These are phyloP conservation scores for pig (Sus scrofa) DNA, from an alignment of 2,113 vertebrate species.

Conservation along the genomic window T2T-Sscrofa CM000814.6:94066001-94066500, in stretches of 20 bases:
- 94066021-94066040: not conserved
- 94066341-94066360: conserved; percentile 54
- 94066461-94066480: conserved; percentile 78
- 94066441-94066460: conserved; percentile 75
- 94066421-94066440: conserved; percentile 77
- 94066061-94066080: not conserved
- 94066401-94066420: conserved; percentile 66
- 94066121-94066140: not conserved
- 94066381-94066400: conserved; percentile 68
- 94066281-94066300: conserved; percentile 57
- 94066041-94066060: conserved; percentile 5
- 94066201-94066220: conserved; percentile 44
- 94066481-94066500: conserved; percentile 80
- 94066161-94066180: conserved; percentile 5
- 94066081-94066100: conserved; percentile 33
- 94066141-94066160: conserved; percentile 47
- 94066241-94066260: conserved; percentile 40
- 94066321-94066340: conserved; percentile 70
- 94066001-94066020: conserved; percentile 29
- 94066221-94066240: conserved; percentile 57
- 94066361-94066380: conserved; percentile 69
- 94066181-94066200: conserved; percentile 48
- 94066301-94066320: conserved; percentile 54
- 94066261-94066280: conserved; percentile 48
- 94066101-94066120: conserved; percentile 1